Conservation (phyloP, 2,888 invertebrate species). For the Cataglyphis livida region DNA sequence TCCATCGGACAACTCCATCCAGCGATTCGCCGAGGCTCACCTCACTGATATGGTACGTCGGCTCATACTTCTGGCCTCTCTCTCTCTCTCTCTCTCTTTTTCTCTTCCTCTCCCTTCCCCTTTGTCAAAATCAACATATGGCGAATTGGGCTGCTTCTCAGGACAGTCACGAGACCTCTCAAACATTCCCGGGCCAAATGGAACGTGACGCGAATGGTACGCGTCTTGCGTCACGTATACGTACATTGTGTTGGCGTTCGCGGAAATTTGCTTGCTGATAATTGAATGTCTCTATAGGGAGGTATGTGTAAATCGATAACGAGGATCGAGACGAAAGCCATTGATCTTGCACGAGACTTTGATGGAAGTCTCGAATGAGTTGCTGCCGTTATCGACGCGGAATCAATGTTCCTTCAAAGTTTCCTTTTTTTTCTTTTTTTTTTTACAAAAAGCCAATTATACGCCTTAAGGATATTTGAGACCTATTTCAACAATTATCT, state of each 20-base stretch:
- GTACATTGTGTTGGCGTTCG: background rate
- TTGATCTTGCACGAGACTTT: background rate
- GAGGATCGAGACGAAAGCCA: background rate
- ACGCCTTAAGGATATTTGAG: background rate
- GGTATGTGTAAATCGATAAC: background rate
- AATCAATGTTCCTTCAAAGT: constrained; percentile 8
- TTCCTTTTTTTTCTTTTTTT: no score
- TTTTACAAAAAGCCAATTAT: background rate
- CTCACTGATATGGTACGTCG: constrained; percentile 41
- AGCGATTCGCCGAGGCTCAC: constrained; percentile 28
- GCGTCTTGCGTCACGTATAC: constrained; percentile 3
- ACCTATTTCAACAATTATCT: background rate
- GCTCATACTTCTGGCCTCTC: constrained; percentile 10
- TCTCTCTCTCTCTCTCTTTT: background rate
- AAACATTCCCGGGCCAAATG: constrained; percentile 59
- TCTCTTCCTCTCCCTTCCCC: background rate
- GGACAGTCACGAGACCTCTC: constrained; percentile 62
- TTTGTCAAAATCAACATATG: constrained; percentile 39
- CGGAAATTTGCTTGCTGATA: constrained; percentile 30
- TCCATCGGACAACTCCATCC: constrained; percentile 41
- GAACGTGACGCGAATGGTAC: constrained; percentile 66
- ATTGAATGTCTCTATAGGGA: background rate
- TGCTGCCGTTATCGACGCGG: background rate
- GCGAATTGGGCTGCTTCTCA: constrained; percentile 63
- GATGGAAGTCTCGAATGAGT: background rate